phyloP scores from a whole-genome alignment of 2,797 vertebrate genomes.

The Hypotaenidia okinawae region DNA sequence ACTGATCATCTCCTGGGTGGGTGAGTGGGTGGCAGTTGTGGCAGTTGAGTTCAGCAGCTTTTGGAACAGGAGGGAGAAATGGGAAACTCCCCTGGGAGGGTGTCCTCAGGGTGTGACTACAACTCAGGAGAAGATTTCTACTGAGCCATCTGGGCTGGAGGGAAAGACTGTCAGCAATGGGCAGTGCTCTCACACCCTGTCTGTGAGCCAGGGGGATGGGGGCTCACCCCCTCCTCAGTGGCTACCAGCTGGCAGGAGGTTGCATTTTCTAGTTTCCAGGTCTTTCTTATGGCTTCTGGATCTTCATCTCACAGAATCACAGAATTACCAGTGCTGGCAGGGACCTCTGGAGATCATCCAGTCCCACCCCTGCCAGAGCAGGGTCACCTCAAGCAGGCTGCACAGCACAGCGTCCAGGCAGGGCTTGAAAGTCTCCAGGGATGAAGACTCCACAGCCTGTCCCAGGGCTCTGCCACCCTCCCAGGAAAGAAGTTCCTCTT shows the following conservation, averaged over 20 bases:
- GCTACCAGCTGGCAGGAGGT: not conserved
- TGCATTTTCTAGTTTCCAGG: not conserved
- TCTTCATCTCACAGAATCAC: not conserved
- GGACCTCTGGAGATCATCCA: too few relatives aligned
- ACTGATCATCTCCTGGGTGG: not conserved
- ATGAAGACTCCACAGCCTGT: too few relatives aligned
- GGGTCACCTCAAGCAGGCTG: too few relatives aligned
- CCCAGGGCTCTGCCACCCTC: too few relatives aligned
- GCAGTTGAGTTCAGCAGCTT: not conserved
- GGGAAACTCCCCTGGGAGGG: not conserved
- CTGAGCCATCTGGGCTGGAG: not conserved
- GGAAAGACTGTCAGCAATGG: not conserved
- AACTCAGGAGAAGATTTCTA: not conserved
- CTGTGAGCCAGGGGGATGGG: rapidly evolving
- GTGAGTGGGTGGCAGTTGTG: too few relatives aligned
- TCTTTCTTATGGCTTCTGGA: not conserved
- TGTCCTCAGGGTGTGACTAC: not conserved
- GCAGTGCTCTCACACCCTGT: not conserved
- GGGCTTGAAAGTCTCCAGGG: too few relatives aligned
- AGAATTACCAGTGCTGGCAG: too few relatives aligned
- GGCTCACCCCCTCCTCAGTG: not conserved
- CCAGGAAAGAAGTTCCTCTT: too few relatives aligned
- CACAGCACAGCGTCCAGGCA: too few relatives aligned
- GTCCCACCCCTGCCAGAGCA: too few relatives aligned
- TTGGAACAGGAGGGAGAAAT: not conserved